Evolutionary conservation across 1,140 invertebrate genomes (phyloP), one percentile per base, ranked within the genome.

Genomic region (Eriocheir sinensis): DNA sequence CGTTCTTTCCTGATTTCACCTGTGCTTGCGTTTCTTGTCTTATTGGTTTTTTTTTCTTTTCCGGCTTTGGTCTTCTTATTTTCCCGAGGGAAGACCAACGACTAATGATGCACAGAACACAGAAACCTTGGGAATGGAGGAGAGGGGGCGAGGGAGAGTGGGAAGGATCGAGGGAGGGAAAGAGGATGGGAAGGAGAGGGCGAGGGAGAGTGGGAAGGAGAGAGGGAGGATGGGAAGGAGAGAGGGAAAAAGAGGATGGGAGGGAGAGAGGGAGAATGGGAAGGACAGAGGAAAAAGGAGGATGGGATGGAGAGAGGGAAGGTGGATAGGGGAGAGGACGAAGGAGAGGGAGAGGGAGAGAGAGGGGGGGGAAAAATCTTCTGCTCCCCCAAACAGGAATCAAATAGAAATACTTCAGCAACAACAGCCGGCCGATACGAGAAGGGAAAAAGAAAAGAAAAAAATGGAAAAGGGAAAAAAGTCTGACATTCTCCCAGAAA

Each of bases 391-490:
- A 72, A 72, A 72, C 60, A n/a, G 60, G 27, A 72, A 72, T 72
- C 60, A n/a, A 72, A 72, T 72, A 72, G 60, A 72, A 72, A 72
- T 72, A 21, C 60, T 21, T 72, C 60, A 72, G n/a, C 60, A 72
- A 72, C 60, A 72, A n/a, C n/a, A n/a, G n/a, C n/a, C n/a, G n/a
- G 60, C 60, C n/a, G 60, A 72, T 72, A 72, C 27, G 60, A 53
- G 48, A 72, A 72, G 60, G n/a, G 60, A 72, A 72, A n/a, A n/a
- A n/a, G n/a, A 72, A 21, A 21, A 72, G 48, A n/a, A n/a, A 4
- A 72, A n/a, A 72, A n/a, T n/a, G 6, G 8, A 1, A n/a, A 72
- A 72, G n/a, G n/a, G n/a, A 72, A 72, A 85, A 85, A 27, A 85
- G 30, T 32, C 30, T 17, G 17, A 85, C 81, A 41, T 3, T 41